Base-by-base conservation (phyloP, 2,113 vertebrate species). In the Dolichallabes microphthalmus region DNA sequence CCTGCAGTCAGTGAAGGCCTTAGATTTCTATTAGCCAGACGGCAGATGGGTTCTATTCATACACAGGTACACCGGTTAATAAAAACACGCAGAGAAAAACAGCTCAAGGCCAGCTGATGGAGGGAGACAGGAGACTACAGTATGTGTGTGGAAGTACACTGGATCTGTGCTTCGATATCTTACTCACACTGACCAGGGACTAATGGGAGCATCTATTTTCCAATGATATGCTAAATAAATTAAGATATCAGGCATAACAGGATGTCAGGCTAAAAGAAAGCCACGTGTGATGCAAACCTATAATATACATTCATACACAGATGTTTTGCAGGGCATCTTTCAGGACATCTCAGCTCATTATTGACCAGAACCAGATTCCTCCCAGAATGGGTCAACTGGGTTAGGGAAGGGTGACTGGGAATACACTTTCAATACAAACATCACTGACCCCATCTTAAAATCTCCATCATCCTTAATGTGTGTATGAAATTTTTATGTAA, bases 1-100 rank as follows among this genome's bases (percentile, higher is more conserved):
- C 86, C 52, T 76, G 80, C 79, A 88, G 79, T 27, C 85, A 87
- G 84, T 87, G 80, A 88, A 87, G 86, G 85, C 68, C 82, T 78
- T 82, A 86, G 84, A 66, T 83, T 85, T 89, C 75, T 80, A 82
- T 89, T 81, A 80, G 75, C 50, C 32, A 81, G 53, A 88, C 53
- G 77, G 53, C 78, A 84, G 73, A 88, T 85, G 80, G 27, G 79
- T 57, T 81, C 68, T 71, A 50, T 83, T 87, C 76, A 83, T 68
- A 80, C 83, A 80, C 75, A 81, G 45, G 74, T 69, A 86, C 19
- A 58, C 63, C 53, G 0, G 63, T 14, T 61, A 55, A 78, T 63
- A 53, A 83, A 88, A 45, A 52, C 53, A 52, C 27, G 2, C 55
- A 78, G 32, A 71, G 17, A 63, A 53, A n/a, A 13, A 35, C 30